Evolutionary conservation across 2,797 vertebrate genomes (phyloP).

Genomic region (Phalloptychus januarius): DNA sequence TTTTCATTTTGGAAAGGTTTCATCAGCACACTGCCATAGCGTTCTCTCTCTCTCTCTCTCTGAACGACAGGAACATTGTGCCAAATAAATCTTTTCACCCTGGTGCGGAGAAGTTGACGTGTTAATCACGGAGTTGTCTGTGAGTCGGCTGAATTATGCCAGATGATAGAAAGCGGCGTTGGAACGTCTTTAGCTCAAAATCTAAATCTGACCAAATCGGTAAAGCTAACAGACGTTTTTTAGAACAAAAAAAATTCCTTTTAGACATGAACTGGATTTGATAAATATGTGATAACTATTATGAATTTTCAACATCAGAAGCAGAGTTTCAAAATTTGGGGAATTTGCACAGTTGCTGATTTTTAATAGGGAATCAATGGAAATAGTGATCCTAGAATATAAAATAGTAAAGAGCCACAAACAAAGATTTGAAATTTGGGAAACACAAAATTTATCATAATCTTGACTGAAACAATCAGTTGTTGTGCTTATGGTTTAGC

Average conservation of each 20-base stretch:
- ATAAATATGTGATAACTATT: background rate
- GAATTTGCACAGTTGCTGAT: background rate
- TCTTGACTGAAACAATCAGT: background rate
- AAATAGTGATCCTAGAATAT: background rate
- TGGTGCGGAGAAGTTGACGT: conserved; percentile 36
- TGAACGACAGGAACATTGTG: conserved; percentile 49
- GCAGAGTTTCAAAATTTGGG: background rate
- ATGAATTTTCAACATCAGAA: background rate
- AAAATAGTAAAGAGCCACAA: background rate
- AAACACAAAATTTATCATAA: background rate
- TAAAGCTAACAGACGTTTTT: too few relatives aligned
- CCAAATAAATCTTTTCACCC: conserved; percentile 72
- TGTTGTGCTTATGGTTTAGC: background rate
- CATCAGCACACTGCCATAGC: conserved; percentile 55
- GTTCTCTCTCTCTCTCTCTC: conserved; percentile 54
- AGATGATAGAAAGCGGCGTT: conserved; percentile 13
- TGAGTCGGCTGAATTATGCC: conserved; percentile 39
- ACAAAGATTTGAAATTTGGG: background rate
- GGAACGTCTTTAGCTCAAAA: conserved; percentile 36
- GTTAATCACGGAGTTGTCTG: conserved; percentile 58
- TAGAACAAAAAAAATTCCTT: background rate
- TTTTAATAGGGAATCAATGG: background rate
- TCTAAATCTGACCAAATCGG: conserved; percentile 4
- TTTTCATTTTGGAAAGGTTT: conserved; percentile 68
- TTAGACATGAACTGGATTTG: background rate